These are phyloP conservation scores for Hystrix cristata DNA, from an alignment of 2,113 vertebrate species.

Conservation along the genomic window DNA sequence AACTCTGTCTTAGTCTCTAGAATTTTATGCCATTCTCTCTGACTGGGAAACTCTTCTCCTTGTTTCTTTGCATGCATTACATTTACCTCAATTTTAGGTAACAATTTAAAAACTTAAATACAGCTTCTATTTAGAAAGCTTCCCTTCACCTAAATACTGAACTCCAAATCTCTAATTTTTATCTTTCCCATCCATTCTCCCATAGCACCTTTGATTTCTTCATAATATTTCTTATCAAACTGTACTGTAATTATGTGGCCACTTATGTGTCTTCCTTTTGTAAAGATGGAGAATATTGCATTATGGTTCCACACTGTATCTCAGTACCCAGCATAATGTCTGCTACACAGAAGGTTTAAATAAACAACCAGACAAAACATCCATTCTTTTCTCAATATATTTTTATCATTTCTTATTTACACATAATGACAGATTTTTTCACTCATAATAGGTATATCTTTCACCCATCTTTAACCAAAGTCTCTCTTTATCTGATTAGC, in stretches of 20 bases:
- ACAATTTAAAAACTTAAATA: slow-evolving; percentile 40
- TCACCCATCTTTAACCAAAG: background rate
- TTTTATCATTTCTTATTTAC: background rate
- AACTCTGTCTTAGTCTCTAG: background rate
- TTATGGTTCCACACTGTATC: background rate
- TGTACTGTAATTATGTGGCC: background rate
- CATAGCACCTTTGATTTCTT: background rate
- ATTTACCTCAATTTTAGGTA: background rate
- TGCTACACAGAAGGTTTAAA: background rate
- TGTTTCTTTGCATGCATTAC: background rate
- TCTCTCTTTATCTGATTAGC: background rate
- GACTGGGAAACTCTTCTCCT: background rate
- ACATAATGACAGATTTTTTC: background rate
- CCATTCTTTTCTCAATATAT: background rate
- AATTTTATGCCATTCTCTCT: background rate
- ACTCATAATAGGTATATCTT: background rate
- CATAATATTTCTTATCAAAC: background rate
- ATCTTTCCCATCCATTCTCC: background rate
- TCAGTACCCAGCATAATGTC: background rate
- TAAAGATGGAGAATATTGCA: background rate
- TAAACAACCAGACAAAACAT: background rate
- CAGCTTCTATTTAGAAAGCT: background rate
- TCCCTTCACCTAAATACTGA: background rate
- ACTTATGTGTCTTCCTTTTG: background rate
- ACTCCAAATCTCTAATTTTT: background rate